A percentile compares a stretch with the other conserved stretches of the same genome.
Evolutionary conservation across 2,113 vertebrate genomes (phyloP).

Genomic region (Anoura caudifer): DNA sequence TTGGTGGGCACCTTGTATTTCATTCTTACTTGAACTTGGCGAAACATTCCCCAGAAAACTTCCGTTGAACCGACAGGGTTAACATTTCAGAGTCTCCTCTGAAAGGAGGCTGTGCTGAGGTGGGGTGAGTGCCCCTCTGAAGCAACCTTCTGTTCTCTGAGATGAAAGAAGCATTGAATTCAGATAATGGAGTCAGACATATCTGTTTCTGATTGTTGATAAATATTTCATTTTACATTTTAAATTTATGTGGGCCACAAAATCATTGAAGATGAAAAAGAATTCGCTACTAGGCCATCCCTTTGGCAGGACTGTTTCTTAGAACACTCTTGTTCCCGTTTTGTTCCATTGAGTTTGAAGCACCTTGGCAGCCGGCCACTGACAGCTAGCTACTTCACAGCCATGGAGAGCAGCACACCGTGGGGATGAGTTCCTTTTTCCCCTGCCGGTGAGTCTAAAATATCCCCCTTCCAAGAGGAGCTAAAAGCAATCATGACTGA

Average conservation of each 20-base stretch:
- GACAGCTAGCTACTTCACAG: neutral
- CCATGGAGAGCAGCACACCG: neutral
- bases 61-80: constrained; percentile 34
- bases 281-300: constrained; percentile 43
- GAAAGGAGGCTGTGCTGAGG: neutral
- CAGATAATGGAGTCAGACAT: neutral
- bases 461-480: neutral
- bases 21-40: constrained; percentile 1
- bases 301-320: constrained; percentile 55
- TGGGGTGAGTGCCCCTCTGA: neutral
- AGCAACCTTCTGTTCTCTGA: constrained; percentile 36
- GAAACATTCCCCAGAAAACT: neutral
- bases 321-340: constrained; percentile 47
- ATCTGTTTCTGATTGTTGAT: constrained; percentile 70
- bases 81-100: neutral
- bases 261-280: constrained; percentile 70
- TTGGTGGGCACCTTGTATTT: neutral
- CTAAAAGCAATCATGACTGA: neutral
- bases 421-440: neutral
- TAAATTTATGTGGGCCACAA: constrained; percentile 64
- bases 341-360: constrained; percentile 57
- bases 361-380: neutral
- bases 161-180: constrained; percentile 67
- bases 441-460: neutral
- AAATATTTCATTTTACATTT: constrained; percentile 75